Conservation (phyloP, 1,140 invertebrate species). For the Olivierus martensii region DNA sequence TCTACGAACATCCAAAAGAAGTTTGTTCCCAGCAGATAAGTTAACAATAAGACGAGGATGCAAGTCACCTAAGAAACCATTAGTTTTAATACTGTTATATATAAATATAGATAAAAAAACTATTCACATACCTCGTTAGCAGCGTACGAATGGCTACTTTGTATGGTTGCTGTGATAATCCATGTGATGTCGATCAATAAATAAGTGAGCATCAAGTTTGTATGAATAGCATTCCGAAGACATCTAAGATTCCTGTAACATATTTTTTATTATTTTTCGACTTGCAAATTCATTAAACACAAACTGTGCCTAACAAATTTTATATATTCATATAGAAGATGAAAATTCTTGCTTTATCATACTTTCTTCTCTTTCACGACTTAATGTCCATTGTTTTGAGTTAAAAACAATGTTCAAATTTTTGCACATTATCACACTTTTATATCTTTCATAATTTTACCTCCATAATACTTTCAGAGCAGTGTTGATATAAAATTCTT, state of each 20-base stretch:
- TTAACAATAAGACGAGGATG: slow-evolving; percentile 42
- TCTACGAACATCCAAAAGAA: slow-evolving; percentile 99
- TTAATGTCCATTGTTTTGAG: too few species aligned
- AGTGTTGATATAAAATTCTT: too few species aligned
- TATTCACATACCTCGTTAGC: slow-evolving; percentile 18
- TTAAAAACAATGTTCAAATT: too few species aligned
- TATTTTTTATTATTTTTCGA: too few species aligned
- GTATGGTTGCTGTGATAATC: slow-evolving; percentile 53
- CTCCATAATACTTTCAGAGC: too few species aligned
- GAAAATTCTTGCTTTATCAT: too few species aligned
- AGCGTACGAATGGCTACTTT: slow-evolving; percentile 47
- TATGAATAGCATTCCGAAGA: slow-evolving; percentile 79
- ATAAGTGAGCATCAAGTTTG: slow-evolving; percentile 73
- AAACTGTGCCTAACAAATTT: too few species aligned
- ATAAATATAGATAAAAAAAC: not conserved
- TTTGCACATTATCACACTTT: too few species aligned
- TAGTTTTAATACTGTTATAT: not conserved
- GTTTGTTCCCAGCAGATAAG: slow-evolving; percentile 83
- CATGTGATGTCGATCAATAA: slow-evolving; percentile 54
- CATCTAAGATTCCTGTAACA: slow-evolving; percentile 68
- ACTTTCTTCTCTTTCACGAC: too few species aligned
- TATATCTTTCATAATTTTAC: too few species aligned
- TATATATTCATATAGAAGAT: too few species aligned
- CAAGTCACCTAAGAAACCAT: slow-evolving; percentile 16
- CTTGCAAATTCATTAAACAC: too few species aligned